Base-by-base conservation (phyloP, 1,140 invertebrate species). In the Adoxophyes honmai region DNA sequence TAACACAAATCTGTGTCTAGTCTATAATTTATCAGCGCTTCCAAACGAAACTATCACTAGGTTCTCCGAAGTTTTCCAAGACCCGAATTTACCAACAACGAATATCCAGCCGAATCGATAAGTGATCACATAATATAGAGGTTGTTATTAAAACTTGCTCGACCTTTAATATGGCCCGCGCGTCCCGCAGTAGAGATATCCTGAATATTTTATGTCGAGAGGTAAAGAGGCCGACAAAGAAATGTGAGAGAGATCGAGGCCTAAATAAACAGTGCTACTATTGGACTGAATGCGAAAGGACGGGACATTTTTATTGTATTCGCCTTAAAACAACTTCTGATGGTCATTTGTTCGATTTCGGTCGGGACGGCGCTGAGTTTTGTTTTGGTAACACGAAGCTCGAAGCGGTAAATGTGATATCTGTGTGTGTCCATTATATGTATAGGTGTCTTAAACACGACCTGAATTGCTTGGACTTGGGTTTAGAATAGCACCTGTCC, bases 211-310 rank as follows among this genome's bases (percentile, higher is more conserved):
- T 78, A 85, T 79, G 75, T 59, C 60, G 60, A 58, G 68, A 81
- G 75, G 77, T 81, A 83, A 81, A 86, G 73, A 77, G 77, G 66
- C 76, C 75, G 62, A 85, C 84, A 85, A 82, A 85, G 80, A 83
- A 81, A 78, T 83, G 78, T 65, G 73, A 77, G 78, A 74, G 76
- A 78, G 73, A 78, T 78, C 75, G 74, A 39, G 53, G 70, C 74
- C 84, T 85, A 87, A 78, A 83, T 77, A 87, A 87, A 83, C 78
- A 61, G 64, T 48, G 44, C 34, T 81, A 83, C 80, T 58, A 70
- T 34, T 51, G 21, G 57, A 65, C 21, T n/a, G 21, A 33, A 28
- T 6, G 21, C 6, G 21, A 28, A 28, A 28, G 21, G 21, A 28
- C 21, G 21, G 21, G 21, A 28, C 6, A 28, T 28, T 28, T 28